A percentile compares a stretch with the other conserved stretches of the same genome.
Conservation (phyloP, 2,888 invertebrate genomes). For the Drosophila nr. fundita region DNA sequence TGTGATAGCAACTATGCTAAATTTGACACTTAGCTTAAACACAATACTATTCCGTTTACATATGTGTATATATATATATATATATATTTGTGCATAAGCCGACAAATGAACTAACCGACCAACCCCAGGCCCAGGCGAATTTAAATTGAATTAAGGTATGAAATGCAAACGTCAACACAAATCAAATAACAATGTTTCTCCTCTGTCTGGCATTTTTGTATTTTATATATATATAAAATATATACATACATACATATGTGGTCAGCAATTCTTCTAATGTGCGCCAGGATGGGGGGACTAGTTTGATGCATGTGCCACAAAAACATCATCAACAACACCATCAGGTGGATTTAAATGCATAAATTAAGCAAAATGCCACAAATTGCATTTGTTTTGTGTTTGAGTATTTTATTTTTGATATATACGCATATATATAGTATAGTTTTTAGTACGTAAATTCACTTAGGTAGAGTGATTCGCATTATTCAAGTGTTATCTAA, state of each 20-base stretch:
- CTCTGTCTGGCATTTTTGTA: conserved; percentile 12
- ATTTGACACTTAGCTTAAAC: conserved; percentile 72
- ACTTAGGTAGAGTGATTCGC: conserved; percentile 20
- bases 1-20: conserved; percentile 64
- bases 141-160: conserved; percentile 72
- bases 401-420: conserved; percentile 2
- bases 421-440: not conserved
- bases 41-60: conserved; percentile 38
- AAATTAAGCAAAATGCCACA: conserved; percentile 31
- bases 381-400: conserved; percentile 22
- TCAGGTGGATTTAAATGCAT: conserved; percentile 50
- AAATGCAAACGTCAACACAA: conserved; percentile 77
- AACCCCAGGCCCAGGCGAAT: conserved; percentile 20
- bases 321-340: conserved; percentile 20
- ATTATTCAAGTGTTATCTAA: conserved; percentile 34
- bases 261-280: conserved; percentile 30
- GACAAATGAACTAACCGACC: conserved; percentile 37
- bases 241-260: not conserved
- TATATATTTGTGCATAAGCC: conserved; percentile 16
- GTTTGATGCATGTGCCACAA: conserved; percentile 21
- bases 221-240: not conserved
- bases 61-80: conserved; percentile 1
- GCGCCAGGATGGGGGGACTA: not conserved
- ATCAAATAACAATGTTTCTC: conserved; percentile 71
- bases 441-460: conserved; percentile 8